Evolutionary conservation across 2,888 invertebrate species (phyloP).

Genomic region (Athalia rosae): DNA sequence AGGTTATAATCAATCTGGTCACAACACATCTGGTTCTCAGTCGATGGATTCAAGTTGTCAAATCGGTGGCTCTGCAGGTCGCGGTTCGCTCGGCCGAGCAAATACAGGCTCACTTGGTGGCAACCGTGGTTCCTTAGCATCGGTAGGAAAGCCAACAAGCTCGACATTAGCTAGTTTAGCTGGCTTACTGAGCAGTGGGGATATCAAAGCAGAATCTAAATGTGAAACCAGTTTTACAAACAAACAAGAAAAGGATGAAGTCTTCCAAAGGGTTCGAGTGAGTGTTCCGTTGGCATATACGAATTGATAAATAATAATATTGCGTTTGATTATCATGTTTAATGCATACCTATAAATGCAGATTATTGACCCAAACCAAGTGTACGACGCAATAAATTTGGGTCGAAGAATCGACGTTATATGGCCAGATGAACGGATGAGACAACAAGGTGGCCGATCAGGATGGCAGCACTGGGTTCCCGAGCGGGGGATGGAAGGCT

Average conservation of each 20-base stretch:
- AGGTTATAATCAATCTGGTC: conserved; percentile 73
- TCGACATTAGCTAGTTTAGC: conserved; percentile 89
- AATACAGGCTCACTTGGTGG: conserved; percentile 77
- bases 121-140: conserved; percentile 88
- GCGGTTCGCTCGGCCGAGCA: conserved; percentile 71
- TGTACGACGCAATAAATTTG: conserved; percentile 94
- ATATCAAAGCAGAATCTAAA: conserved; percentile 73
- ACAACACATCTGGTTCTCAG: conserved; percentile 77
- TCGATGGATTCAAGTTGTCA: conserved; percentile 75
- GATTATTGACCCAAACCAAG: conserved; percentile 81
- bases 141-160: conserved; percentile 91
- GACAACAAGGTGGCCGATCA: conserved; percentile 89
- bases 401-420: conserved; percentile 94
- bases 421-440: conserved; percentile 95
- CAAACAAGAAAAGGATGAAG: conserved; percentile 73
- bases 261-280: conserved; percentile 77
- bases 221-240: conserved; percentile 67
- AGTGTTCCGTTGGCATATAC: conserved; percentile 53
- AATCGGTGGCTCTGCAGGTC: conserved; percentile 80
- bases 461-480: conserved; percentile 95
- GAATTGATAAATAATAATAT: conserved; percentile 14
- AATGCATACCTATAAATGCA: conserved; percentile 60
- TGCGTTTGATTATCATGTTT: background rate
- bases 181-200: conserved; percentile 82
- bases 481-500: conserved; percentile 93